Evolutionary conservation across 2,888 invertebrate species (phyloP).

Genomic region (Phalera bucephala): DNA sequence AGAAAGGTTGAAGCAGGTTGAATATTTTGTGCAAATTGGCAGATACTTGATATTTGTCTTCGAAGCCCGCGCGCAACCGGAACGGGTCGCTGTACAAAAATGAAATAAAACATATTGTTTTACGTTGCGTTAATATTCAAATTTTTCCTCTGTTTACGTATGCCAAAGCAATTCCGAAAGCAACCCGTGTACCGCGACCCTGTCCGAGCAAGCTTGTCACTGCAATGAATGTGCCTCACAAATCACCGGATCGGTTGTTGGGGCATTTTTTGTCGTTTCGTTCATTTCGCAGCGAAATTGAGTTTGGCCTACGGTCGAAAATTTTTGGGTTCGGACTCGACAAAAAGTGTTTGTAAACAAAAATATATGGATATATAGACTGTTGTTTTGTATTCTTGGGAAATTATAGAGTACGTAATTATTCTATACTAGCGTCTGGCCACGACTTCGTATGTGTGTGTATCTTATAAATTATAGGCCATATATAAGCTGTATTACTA

Average conservation of each 20-base stretch:
- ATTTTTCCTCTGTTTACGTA: constrained; percentile 48
- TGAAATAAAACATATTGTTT: too few species aligned
- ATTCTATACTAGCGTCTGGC: too few species aligned
- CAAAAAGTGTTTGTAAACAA: constrained; percentile 49
- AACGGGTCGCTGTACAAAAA: too few species aligned
- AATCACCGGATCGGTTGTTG: constrained; percentile 71
- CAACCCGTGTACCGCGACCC: constrained; percentile 54
- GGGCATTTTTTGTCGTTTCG: constrained; percentile 69
- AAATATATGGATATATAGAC: constrained; percentile 41
- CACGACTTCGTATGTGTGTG: too few species aligned
- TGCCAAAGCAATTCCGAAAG: constrained; percentile 50
- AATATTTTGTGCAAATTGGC: too few species aligned
- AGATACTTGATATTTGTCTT: too few species aligned
- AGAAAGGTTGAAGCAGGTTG: too few species aligned
- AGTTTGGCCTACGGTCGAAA: constrained; percentile 59
- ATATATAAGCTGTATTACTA: too few species aligned
- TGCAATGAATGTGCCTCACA: constrained; percentile 77
- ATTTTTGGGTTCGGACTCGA: constrained; percentile 46
- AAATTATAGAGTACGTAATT: too few species aligned
- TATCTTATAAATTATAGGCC: too few species aligned
- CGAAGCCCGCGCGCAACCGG: too few species aligned
- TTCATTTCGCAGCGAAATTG: constrained; percentile 75
- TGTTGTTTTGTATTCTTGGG: constrained; percentile 2
- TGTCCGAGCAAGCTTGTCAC: constrained; percentile 71
- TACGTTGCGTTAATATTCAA: too few species aligned